Base-by-base conservation (phyloP, 2,113 vertebrate species). In the Zonotrichia leucophrys region DNA sequence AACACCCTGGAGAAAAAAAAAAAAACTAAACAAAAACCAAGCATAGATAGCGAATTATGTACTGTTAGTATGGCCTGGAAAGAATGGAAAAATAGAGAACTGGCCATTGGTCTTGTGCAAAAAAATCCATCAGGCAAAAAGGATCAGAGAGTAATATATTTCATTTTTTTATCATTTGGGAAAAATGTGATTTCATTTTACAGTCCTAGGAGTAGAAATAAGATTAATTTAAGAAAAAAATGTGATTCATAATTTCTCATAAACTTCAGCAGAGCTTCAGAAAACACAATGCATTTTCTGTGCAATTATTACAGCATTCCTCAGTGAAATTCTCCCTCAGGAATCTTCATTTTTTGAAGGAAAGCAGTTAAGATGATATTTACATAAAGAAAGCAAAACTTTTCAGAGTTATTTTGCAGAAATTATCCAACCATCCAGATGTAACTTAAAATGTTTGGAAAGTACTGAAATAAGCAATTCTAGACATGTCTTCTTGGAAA, bases 381-480 rank as follows among this genome's bases (percentile, higher is more conserved):
- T 80, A 33, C 47, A 52, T 56, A 59, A 81, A 89, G 42, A 39
- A 95, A 93, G 59, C 3, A 67, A 39, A 95, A 67, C 6, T 87
- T 81, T 63, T 70, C 39, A 39, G 42, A 86, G 49, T 39, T 87
- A 70, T 52, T 90, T 94, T 66, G 30, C 68, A 90, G 50, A 47
- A 93, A 59, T 78, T 74, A 78, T 30, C 16, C 60, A 93, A 37
- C 30, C 9, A 15, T 86, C 8, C 23, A 60, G 37, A 88, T 52
- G 25, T 33, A 77, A 59, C 46, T 66, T 81, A 52, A 83, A 93
- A 88, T 33, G 9, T 87, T 92, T 59, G 12, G 27, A 89, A 92
- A 81, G 76, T 75, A 90, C 50, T 83, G 35, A 95, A 83, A 69
- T 64, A 85, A 89, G 14, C 50, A 66, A 70, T 77, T 95, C 79